Percentiles rank a stretch among this genome's conserved stretches.
phyloP scores from a whole-genome alignment of 2,113 vertebrate genomes.

The Rutilus rutilus region DNA sequence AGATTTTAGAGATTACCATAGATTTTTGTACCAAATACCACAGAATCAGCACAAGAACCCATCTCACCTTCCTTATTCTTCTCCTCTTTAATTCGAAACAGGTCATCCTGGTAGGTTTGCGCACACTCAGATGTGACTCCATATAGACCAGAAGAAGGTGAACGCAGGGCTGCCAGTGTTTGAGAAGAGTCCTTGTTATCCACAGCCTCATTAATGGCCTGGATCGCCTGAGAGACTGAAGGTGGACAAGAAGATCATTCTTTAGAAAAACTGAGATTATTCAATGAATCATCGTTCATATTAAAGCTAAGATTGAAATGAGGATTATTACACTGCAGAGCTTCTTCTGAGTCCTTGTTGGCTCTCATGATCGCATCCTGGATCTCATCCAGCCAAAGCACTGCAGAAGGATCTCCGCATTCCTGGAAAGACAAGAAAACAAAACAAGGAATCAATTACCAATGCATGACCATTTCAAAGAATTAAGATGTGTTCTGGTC shows the following conservation, averaged over 20 bases:
- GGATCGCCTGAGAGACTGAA: slow-evolving; percentile 89
- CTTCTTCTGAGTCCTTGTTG: slow-evolving; percentile 91
- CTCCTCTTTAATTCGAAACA: slow-evolving; percentile 78
- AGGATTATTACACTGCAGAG: slow-evolving; percentile 83
- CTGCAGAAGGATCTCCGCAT: slow-evolving; percentile 91
- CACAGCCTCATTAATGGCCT: slow-evolving; percentile 89
- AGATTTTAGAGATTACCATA: background rate
- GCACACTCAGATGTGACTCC: slow-evolving; percentile 92
- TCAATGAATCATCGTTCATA: background rate
- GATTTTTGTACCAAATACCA: background rate
- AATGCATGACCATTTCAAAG: background rate
- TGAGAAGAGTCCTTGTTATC: slow-evolving; percentile 78
- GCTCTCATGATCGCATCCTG: slow-evolving; percentile 87
- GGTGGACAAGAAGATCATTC: background rate
- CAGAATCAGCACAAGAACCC: background rate
- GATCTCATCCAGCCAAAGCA: slow-evolving; percentile 98
- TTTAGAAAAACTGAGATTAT: background rate
- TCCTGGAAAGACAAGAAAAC: slow-evolving; percentile 74
- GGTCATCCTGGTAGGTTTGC: slow-evolving; percentile 85
- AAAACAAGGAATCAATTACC: background rate
- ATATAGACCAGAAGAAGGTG: slow-evolving; percentile 85
- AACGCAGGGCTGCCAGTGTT: slow-evolving; percentile 84
- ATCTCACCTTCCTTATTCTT: slow-evolving; percentile 82
- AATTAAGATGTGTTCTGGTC: background rate
- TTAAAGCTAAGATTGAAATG: background rate